phyloP scores from a whole-genome alignment of 1,140 invertebrate genomes.

The Lamellibrachia luymesi region DNA sequence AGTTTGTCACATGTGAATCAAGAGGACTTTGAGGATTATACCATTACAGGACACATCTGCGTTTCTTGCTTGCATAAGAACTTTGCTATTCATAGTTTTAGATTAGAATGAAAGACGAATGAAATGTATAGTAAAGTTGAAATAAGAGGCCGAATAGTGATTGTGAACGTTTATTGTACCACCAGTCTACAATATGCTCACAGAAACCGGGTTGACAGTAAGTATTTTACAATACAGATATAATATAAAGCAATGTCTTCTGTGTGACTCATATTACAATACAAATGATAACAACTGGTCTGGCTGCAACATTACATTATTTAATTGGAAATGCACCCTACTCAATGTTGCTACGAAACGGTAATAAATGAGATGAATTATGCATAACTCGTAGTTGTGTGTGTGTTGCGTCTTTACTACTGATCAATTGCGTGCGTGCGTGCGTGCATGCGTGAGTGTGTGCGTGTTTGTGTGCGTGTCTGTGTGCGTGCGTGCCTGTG shows the following conservation, averaged over 20 bases:
- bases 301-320: neutral
- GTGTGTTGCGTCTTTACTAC: neutral
- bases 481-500: neutral
- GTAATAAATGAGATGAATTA: neutral
- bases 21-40: neutral
- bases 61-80: neutral
- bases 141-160: neutral
- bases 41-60: neutral
- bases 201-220: neutral
- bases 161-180: neutral
- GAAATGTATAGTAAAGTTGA: neutral
- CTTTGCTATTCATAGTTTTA: neutral
- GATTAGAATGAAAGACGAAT: neutral
- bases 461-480: neutral
- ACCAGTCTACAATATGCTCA: neutral
- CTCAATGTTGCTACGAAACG: neutral
- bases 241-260: neutral
- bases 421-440: neutral
- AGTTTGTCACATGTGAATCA: neutral
- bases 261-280: neutral
- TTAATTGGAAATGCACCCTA: neutral
- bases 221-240: neutral
- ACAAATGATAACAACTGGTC: neutral
- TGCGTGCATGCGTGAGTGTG: neutral
- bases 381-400: neutral